A percentile compares a stretch with the other conserved stretches of the same genome.
Evolutionary conservation across 2,113 vertebrate species (phyloP).

Genomic region (Percopsis transmontana): DNA sequence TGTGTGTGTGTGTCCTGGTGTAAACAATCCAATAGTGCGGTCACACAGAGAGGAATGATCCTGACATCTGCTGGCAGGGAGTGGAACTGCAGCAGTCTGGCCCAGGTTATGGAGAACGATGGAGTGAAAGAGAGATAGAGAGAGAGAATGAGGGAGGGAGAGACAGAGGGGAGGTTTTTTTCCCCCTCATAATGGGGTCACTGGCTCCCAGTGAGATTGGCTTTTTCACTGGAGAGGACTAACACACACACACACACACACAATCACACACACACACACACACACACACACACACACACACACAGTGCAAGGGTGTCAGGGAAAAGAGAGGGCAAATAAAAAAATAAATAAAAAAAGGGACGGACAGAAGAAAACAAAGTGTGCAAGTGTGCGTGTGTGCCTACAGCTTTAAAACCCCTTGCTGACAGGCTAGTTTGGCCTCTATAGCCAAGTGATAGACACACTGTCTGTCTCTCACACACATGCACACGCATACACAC

Average conservation of each 20-base stretch:
- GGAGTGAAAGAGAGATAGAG: constrained; percentile 18
- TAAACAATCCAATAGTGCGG: neutral
- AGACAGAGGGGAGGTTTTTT: constrained; percentile 51
- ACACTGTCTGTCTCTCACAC: neutral
- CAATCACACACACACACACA: neutral
- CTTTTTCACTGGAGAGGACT: constrained; percentile 48
- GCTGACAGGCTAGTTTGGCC: constrained; percentile 40
- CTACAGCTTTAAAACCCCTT: constrained; percentile 48
- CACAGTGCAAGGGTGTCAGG: constrained; percentile 16
- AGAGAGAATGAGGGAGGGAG: neutral
- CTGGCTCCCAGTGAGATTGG: constrained; percentile 53
- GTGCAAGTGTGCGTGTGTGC: neutral
- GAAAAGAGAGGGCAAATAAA: neutral
- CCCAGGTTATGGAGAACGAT: constrained; percentile 1
- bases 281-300: constrained; percentile 8
- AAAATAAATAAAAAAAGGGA: neutral
- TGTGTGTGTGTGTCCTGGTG: neutral
- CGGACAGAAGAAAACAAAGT: neutral
- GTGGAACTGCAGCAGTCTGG: constrained; percentile 55
- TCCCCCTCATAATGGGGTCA: constrained; percentile 73
- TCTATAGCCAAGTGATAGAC: constrained; percentile 47
- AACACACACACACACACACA: constrained; percentile 1
- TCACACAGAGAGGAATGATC: constrained; percentile 49
- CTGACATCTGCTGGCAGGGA: constrained; percentile 85
- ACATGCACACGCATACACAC: neutral